Percentiles rank a stretch among this genome's conserved stretches.
Evolutionary conservation across 2,113 vertebrate species (phyloP).

Genomic region (Semnornis frantzii): DNA sequence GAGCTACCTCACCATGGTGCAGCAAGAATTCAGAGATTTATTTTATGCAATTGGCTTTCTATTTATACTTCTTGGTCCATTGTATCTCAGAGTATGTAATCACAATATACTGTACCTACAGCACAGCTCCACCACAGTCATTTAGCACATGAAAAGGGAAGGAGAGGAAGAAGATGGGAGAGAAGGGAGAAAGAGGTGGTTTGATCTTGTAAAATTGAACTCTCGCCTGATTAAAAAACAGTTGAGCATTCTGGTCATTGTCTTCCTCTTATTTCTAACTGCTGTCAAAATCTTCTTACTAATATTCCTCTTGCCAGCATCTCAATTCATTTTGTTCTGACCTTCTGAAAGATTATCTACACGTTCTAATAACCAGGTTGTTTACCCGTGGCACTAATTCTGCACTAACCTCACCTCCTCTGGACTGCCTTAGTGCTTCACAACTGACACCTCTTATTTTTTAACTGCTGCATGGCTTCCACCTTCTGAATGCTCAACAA

Average conservation of each 20-base stretch:
- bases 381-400: background rate
- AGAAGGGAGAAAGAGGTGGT: background rate
- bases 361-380: background rate
- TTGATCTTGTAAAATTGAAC: background rate
- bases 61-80: slow-evolving; percentile 34
- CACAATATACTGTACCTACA: slow-evolving; percentile 47
- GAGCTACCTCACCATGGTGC: slow-evolving; percentile 41
- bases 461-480: background rate
- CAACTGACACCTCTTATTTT: background rate
- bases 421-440: background rate
- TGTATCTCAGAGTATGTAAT: slow-evolving; percentile 50
- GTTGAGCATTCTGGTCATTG: background rate
- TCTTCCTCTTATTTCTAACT: background rate
- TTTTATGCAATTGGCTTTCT: slow-evolving; percentile 59
- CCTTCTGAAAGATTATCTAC: background rate
- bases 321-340: background rate
- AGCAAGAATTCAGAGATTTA: slow-evolving; percentile 63
- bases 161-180: background rate
- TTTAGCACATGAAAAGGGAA: background rate
- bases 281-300: background rate
- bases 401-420: background rate
- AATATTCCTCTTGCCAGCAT: background rate
- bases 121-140: slow-evolving; percentile 18
- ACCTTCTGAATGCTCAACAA: background rate
- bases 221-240: background rate